Percentiles rank a stretch among this genome's conserved stretches.
Conservation (phyloP, 2,797 vertebrate genomes). For the Silurus aristotelis region DNA sequence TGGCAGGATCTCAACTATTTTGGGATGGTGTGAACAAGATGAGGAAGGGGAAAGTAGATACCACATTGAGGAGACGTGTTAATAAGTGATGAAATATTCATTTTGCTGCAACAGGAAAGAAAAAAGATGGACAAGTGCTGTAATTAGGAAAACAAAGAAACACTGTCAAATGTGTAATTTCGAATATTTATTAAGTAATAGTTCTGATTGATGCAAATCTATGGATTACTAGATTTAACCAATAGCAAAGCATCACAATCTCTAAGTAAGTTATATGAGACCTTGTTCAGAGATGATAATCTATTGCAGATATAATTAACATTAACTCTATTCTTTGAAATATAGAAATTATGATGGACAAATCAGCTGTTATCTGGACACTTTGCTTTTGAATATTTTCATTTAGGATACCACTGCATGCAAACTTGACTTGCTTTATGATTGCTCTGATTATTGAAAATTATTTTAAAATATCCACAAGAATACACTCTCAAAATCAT, state of each 20-base stretch:
- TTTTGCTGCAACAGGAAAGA: conserved; percentile 9
- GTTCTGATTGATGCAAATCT: neutral
- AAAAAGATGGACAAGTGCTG: conserved; percentile 18
- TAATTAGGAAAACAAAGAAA: neutral
- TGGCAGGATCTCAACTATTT: conserved; percentile 51
- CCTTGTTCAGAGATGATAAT: neutral
- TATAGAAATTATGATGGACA: neutral
- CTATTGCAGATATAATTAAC: neutral
- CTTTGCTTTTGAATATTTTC: neutral
- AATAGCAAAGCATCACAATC: neutral
- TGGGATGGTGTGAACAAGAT: conserved; percentile 46
- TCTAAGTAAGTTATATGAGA: neutral
- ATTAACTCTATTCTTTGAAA: neutral
- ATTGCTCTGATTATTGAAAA: neutral
- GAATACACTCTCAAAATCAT: neutral
- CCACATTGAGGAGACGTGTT: conserved; percentile 41
- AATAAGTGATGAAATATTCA: conserved; percentile 55
- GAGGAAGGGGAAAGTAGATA: conserved; percentile 22
- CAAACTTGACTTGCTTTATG: neutral
- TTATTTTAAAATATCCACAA: neutral
- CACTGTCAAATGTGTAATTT: neutral
- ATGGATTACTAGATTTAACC: neutral
- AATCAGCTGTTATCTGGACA: neutral
- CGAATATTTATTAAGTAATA: neutral
- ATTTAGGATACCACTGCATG: neutral